Evolutionary conservation across 2,888 invertebrate species (phyloP).

Genomic region (Megastigmus dorsalis): DNA sequence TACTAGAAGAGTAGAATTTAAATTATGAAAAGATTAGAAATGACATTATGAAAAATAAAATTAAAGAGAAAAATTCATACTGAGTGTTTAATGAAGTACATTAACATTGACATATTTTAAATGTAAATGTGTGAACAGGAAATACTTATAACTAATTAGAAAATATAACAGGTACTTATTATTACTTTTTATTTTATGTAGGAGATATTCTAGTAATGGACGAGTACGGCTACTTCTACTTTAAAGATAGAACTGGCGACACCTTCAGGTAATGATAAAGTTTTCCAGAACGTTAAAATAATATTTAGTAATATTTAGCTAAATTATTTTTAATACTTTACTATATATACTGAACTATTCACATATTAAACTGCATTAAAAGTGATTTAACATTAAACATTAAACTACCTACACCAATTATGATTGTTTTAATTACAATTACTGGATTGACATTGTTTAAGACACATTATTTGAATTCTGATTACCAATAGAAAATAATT

Average conservation of each 20-base stretch:
- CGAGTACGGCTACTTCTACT: conserved; percentile 94
- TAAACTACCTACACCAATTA: neutral
- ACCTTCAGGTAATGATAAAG: conserved; percentile 79
- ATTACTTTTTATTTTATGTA: conserved; percentile 56
- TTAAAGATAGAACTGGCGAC: conserved; percentile 92
- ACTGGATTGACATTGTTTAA: too few relatives aligned
- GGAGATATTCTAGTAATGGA: conserved; percentile 93
- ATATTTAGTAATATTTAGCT: too few relatives aligned
- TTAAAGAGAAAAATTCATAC: too few relatives aligned
- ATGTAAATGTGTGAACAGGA: conserved; percentile 3
- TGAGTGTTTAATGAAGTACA: too few relatives aligned
- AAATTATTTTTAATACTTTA: neutral
- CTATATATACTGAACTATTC: neutral
- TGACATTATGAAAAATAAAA: too few relatives aligned
- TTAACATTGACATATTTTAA: too few relatives aligned
- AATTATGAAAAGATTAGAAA: too few relatives aligned
- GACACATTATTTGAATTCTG: too few relatives aligned
- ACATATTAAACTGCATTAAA: neutral
- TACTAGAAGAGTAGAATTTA: too few relatives aligned
- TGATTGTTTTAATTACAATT: neutral
- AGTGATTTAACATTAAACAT: too few relatives aligned
- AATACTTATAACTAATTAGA: too few relatives aligned
- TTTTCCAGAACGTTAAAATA: neutral
- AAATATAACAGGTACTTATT: neutral
- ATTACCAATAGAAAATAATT: too few relatives aligned